A percentile compares a stretch with the other conserved stretches of the same genome.
These are phyloP conservation scores for Tipula helvola DNA, from an alignment of 2,888 invertebrate genomes.

Conservation along the genomic window DNA sequence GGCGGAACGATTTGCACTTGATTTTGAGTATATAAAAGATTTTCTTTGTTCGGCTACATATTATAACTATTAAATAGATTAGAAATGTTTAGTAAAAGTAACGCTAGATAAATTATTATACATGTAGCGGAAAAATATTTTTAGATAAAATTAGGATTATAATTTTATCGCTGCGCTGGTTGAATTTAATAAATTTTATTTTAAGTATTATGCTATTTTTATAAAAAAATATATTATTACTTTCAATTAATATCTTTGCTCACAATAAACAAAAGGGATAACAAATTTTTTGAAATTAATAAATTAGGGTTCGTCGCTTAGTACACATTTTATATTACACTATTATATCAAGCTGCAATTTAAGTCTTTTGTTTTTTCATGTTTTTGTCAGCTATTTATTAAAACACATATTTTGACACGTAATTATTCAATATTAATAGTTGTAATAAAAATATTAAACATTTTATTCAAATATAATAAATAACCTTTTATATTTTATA, in stretches of 20 bases:
- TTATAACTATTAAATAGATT: neutral
- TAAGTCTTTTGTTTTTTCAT: neutral
- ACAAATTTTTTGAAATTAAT: neutral
- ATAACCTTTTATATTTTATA: neutral
- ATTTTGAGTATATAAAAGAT: neutral
- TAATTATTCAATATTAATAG: neutral
- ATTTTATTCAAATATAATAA: neutral
- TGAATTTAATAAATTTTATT: neutral
- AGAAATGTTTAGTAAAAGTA: neutral
- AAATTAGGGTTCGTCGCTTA: neutral
- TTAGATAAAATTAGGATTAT: neutral
- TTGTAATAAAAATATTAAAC: neutral
- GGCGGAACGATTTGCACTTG: neutral
- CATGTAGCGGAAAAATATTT: neutral
- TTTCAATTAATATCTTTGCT: neutral
- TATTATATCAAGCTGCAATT: neutral
- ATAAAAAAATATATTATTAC: neutral
- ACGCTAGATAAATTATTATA: neutral
- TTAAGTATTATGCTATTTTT: neutral
- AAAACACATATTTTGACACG: neutral
- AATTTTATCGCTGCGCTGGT: neutral
- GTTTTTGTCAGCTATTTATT: neutral
- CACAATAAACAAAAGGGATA: neutral
- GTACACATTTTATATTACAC: neutral
- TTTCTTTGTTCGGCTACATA: neutral